phyloP scores from a whole-genome alignment of 2,888 invertebrate genomes.

The Netelia virgata region DNA sequence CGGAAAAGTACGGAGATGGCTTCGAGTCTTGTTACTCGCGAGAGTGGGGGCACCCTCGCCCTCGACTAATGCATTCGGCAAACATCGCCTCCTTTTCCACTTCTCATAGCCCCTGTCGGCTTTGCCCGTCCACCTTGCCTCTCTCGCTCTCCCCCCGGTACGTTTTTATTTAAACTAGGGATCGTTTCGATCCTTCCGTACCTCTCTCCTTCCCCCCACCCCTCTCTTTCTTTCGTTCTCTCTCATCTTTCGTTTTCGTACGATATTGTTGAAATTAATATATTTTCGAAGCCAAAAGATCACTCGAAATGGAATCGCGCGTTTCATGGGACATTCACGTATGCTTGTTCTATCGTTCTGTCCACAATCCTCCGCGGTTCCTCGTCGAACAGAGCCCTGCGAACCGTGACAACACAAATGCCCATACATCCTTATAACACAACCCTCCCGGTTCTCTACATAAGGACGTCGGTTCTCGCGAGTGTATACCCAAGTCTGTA shows the following conservation, averaged over 20 bases:
- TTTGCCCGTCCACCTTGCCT: conserved; percentile 42
- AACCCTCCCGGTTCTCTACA: conserved; percentile 15
- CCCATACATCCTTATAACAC: conserved; percentile 56
- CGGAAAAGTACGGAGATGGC: conserved; percentile 16
- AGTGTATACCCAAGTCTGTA: conserved; percentile 52
- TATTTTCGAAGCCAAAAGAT: background rate
- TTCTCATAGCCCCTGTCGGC: conserved; percentile 25
- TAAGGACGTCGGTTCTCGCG: conserved; percentile 31
- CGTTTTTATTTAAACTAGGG: conserved; percentile 82
- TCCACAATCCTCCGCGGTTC: background rate
- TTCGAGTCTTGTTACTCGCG: conserved; percentile 64
- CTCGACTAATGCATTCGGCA: conserved; percentile 82
- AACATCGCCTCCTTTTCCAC: conserved; percentile 77
- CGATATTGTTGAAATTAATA: background rate
- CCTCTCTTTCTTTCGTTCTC: conserved; percentile 27
- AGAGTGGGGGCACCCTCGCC: conserved; percentile 73
- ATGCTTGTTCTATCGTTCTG: background rate
- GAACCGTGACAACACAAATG: conserved; percentile 46
- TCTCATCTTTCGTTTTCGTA: conserved; percentile 4
- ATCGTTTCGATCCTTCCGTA: conserved; percentile 72
- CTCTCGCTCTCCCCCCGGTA: conserved; percentile 43
- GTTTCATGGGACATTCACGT: background rate
- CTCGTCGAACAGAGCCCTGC: background rate
- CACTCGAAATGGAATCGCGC: background rate
- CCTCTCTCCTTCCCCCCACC: conserved; percentile 44